These are phyloP conservation scores for Eidolon helvum DNA, from an alignment of 2,113 vertebrate species.

Conservation along the genomic window DNA sequence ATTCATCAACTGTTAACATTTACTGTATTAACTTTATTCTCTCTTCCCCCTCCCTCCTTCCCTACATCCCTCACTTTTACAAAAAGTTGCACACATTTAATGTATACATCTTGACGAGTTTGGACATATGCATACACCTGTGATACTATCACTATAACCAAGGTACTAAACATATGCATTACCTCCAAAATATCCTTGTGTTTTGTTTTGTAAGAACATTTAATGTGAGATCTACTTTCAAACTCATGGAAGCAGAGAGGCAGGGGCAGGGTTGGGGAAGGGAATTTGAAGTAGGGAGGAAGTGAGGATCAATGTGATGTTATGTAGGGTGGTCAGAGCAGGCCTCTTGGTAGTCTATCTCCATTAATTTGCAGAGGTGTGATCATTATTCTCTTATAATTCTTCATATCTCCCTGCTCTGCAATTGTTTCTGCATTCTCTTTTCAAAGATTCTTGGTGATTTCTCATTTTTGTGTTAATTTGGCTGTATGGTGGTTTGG, in stretches of 20 bases:
- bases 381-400: neutral
- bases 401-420: neutral
- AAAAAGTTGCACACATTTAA: neutral
- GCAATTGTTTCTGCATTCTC: neutral
- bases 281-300: neutral
- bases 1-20: neutral
- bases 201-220: neutral
- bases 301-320: neutral
- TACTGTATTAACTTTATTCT: neutral
- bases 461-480: neutral
- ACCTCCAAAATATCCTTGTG: neutral
- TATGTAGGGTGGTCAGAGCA: neutral
- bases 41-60: too few relatives aligned
- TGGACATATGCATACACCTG: neutral
- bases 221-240: neutral
- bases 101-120: neutral
- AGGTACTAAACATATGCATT: neutral
- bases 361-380: neutral
- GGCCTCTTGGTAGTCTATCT: neutral
- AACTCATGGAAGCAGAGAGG: neutral
- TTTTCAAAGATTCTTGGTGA: neutral
- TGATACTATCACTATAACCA: neutral
- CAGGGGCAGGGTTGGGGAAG: neutral
- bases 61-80: neutral
- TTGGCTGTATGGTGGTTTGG: neutral